Percentiles rank a stretch among this genome's conserved stretches.
Conservation (phyloP, 2,888 invertebrate species). For the Parnassius apollo region DNA sequence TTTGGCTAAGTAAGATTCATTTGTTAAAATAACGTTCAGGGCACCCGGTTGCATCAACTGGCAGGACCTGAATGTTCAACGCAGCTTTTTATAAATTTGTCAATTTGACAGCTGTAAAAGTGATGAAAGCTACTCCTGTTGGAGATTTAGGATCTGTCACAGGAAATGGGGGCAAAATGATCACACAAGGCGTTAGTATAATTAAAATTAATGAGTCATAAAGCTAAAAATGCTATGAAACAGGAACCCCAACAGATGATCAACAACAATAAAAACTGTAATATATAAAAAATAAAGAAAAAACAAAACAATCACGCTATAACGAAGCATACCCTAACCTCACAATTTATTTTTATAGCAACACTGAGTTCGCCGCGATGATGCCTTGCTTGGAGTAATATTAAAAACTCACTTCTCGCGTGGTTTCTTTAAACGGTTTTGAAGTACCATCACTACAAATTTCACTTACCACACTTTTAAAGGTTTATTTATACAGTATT, state of each 20-base stretch:
- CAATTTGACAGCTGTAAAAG: slow-evolving; percentile 23
- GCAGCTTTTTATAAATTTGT: slow-evolving; percentile 1
- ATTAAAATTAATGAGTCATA: slow-evolving; percentile 32
- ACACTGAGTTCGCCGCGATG: slow-evolving; percentile 20
- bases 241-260: slow-evolving; percentile 32
- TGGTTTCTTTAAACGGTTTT: no score
- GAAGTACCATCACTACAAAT: neutral
- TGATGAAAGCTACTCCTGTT: slow-evolving; percentile 7
- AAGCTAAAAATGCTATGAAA: slow-evolving; percentile 24
- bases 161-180: slow-evolving; percentile 5
- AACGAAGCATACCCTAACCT: slow-evolving; percentile 40
- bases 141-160: slow-evolving; percentile 1
- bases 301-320: slow-evolving; percentile 50
- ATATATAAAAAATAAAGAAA: slow-evolving; percentile 43
- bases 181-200: slow-evolving; percentile 28
- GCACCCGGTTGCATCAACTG: slow-evolving; percentile 9
- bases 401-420: neutral
- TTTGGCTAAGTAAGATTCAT: slow-evolving; percentile 67
- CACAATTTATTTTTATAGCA: slow-evolving; percentile 31
- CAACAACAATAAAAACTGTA: slow-evolving; percentile 56
- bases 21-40: slow-evolving; percentile 33
- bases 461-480: neutral
- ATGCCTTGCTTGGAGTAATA: neutral
- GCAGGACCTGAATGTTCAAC: neutral
- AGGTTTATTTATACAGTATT: neutral